These are phyloP conservation scores for human DNA, from an alignment of 2,113 vertebrate genomes.

Conservation along the genomic window DNA sequence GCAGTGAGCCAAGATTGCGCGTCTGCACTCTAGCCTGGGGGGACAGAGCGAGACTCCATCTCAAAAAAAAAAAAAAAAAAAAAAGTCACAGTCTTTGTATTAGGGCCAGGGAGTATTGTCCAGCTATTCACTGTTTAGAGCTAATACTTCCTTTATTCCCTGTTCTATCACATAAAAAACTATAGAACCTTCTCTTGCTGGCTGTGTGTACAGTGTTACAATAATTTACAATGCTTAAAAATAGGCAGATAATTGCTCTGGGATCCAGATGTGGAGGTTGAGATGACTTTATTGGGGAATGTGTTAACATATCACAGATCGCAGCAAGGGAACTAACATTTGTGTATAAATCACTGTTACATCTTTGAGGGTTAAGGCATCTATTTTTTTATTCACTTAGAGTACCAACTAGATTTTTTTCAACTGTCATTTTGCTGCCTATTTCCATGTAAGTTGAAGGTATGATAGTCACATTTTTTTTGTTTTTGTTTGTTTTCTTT, in stretches of 20 bases:
- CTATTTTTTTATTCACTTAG: not conserved
- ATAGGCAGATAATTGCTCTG: not conserved
- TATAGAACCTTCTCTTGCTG: not conserved
- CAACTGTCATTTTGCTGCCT: not conserved
- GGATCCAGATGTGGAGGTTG: not conserved
- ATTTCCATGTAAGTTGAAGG: not conserved
- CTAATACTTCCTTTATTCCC: not conserved
- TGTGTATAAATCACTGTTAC: not conserved
- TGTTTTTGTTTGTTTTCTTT: not conserved
- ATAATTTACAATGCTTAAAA: not conserved
- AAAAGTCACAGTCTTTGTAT: not conserved
- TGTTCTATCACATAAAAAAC: not conserved
- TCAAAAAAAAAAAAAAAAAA: too few species aligned
- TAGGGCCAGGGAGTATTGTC: not conserved
- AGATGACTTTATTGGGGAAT: not conserved
- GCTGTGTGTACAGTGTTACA: not conserved
- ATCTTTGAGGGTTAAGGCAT: not conserved
- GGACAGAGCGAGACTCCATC: too few species aligned
- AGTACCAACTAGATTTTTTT: slow-evolving; percentile 9
- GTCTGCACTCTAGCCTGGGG: too few species aligned
- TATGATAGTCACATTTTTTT: not conserved
- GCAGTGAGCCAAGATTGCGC: too few species aligned
- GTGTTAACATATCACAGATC: not conserved
- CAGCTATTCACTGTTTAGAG: not conserved
- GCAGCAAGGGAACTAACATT: not conserved